Conservation (phyloP, 2,113 vertebrate genomes). For the Cebidichthys violaceus region DNA sequence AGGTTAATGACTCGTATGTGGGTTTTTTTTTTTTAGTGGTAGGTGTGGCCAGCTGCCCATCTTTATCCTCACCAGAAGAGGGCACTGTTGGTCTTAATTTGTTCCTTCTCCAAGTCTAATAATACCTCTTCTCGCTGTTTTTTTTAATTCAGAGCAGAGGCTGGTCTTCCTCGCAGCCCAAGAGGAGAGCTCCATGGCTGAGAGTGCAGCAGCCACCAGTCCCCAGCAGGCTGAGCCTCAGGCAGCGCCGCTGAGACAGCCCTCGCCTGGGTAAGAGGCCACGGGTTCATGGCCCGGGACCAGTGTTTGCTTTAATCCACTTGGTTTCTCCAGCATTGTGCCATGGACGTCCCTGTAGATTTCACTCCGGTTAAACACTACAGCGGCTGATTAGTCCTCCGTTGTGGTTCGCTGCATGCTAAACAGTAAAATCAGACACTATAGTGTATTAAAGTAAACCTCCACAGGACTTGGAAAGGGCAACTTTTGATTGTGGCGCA, state of each 20-base stretch:
- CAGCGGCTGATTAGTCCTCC: constrained; percentile 20
- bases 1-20: neutral
- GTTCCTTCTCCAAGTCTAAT: constrained; percentile 14
- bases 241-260: constrained; percentile 85
- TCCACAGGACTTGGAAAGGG: neutral
- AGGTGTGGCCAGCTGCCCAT: neutral
- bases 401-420: neutral
- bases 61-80: constrained; percentile 39
- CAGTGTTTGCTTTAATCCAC: constrained; percentile 29
- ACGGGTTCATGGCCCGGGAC: constrained; percentile 23
- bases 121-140: neutral
- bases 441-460: neutral
- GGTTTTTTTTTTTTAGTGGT: neutral
- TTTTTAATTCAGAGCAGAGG: constrained; percentile 87
- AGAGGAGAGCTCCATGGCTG: constrained; percentile 88
- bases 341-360: constrained; percentile 1
- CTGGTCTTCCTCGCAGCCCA: constrained; percentile 90
- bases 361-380: constrained; percentile 15
- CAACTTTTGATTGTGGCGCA: neutral
- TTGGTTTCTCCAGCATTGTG: constrained; percentile 30
- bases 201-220: constrained; percentile 85
- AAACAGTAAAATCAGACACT: neutral
- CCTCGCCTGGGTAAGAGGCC: constrained; percentile 86
- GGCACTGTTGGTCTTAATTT: constrained; percentile 31
- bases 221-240: constrained; percentile 91